Base-by-base conservation (phyloP, 1,140 invertebrate species). In the Hylaeus volcanicus region DNA sequence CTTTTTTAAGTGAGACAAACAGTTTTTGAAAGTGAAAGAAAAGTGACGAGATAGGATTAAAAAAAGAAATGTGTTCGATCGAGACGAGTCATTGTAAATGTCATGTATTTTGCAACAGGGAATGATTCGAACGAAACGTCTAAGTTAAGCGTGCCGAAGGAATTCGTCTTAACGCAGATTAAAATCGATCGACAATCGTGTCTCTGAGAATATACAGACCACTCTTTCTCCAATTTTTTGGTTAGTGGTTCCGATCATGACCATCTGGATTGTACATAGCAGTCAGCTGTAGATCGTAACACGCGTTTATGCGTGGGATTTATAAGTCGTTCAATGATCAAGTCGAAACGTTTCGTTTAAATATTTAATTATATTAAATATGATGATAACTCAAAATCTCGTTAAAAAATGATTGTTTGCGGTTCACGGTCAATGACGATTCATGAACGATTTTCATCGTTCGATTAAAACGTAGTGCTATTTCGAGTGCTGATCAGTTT, bases 51-150 rank as follows among this genome's bases (percentile, higher is more conserved):
- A 56, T 8, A 43, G 55, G 58, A 53, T 74, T 58, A 80, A 11
- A 80, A 37, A 81, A 60, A 81, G 77, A 80, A 82, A 86, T 90
- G 88, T 71, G 37, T 81, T 81, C 76, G 71, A 81, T 73, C 78
- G 64, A 81, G 74, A 72, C 68, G 79, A 86, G 74, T 88, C 77
- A 86, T 88, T 88, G 74, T 71, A 88, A 90, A 85, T 92, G 90
- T 89, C 90, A 91, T 89, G 82, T 81, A 89, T 89, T 84, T 88
- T 88, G 84, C 74, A 82, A 86, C 82, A 73, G 84, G 83, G 86
- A 90, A 89, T 91, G 88, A 89, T 79, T 90, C 72, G 15, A 48
- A 85, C 79, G 72, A 73, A 81, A 79, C 81, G 69, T 56, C 73
- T 74, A 85, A 85, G 89, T 89, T 88, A 89, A 87, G 79, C 82